Evolutionary conservation across 2,888 invertebrate species (phyloP), one percentile per base, ranked within the genome.

Genomic region (Acanthoscelides obtectus): DNA sequence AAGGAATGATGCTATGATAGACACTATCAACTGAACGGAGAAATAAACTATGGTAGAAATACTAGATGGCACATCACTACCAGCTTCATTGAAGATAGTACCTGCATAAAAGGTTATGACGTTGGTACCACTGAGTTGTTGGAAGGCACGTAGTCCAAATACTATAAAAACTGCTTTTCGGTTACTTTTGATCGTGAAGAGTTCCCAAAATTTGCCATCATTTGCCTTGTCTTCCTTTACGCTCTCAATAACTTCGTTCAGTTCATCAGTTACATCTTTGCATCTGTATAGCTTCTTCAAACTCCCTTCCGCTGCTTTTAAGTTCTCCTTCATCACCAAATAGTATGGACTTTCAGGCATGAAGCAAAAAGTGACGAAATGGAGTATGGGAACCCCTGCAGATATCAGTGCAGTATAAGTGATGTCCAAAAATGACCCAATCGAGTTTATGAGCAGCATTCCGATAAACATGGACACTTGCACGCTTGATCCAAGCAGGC

Each of bases 91-190:
- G 27, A 87, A 83, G n/a, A 88, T 84, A 0, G 86, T 85, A 75
- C 90, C 89, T 0, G 90, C 87, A 78, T 90, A 90, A 3, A 90
- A 89, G 0, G 90, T 87, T 2, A 91, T 88, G 0, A 90, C 90
- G 45, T 89, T 89, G 70, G 89, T 89, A 0, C 91, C 91, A 77
- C 89, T 89, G 66, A 91, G 77, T 73, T 85, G 84, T 72, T 89
- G 89, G 63, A 88, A 85, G 0, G 87, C 81, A 81, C 88, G 86
- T 3, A 93, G 84, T 8, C 89, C 88, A 66, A 90, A 81, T 71
- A 89, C 88, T 70, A 93, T 89, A 78, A 88, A 86, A 77, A 92
- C 85, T 1, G 92, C 92, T 83, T 89, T 89, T 74, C 89, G 87
- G 79, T 90, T 90, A 0, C 88, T 88, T 45, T 87, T 87, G 75